phyloP scores from a whole-genome alignment of 2,888 invertebrate genomes.

The Myopa tessellatipennis region DNA sequence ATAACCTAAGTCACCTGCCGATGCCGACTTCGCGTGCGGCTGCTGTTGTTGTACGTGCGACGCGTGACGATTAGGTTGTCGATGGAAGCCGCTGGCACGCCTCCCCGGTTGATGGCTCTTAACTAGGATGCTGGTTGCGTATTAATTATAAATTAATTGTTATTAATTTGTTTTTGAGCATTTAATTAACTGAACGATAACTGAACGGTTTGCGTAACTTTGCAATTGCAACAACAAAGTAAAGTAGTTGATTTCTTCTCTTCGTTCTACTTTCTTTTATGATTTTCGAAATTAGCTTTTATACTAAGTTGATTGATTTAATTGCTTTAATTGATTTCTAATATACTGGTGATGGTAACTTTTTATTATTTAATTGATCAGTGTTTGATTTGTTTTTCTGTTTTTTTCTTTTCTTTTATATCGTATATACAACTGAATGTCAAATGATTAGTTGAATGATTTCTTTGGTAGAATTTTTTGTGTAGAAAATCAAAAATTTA shows the following conservation, averaged over 20 bases:
- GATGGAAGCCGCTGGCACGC: slow-evolving; percentile 19
- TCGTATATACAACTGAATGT: no score
- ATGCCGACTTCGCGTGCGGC: background rate
- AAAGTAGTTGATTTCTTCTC: slow-evolving; percentile 18
- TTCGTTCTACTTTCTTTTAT: background rate
- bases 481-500: background rate
- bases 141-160: slow-evolving; percentile 24
- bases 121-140: slow-evolving; percentile 55
- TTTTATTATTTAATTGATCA: background rate
- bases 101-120: slow-evolving; percentile 49
- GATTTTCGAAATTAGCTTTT: background rate
- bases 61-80: slow-evolving; percentile 9
- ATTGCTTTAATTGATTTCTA: background rate
- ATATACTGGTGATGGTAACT: slow-evolving; percentile 13
- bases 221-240: slow-evolving; percentile 23
- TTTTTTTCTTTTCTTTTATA: no score
- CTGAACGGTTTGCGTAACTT: slow-evolving; percentile 24
- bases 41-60: background rate
- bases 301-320: background rate
- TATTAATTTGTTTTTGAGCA: slow-evolving; percentile 26
- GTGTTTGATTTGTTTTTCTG: background rate
- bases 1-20: no score
- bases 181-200: slow-evolving; percentile 22
- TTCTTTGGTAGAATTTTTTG: no score
- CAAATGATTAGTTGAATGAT: no score